phyloP scores from a whole-genome alignment of 1,140 invertebrate species.

The Meloidogyne exigua region DNA sequence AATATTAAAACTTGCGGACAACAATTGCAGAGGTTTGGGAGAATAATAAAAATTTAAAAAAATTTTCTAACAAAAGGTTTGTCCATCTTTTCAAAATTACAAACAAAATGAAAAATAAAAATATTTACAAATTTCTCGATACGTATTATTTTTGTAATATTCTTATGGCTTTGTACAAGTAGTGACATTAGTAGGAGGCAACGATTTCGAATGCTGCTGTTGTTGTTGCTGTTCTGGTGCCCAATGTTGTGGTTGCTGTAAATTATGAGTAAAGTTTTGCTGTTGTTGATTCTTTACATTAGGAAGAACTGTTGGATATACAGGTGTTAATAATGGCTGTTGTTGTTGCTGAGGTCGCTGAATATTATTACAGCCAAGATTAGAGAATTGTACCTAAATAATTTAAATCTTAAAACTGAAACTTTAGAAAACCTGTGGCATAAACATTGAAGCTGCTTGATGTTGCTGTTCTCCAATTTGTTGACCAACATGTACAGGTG shows the following conservation, averaged over 20 bases:
- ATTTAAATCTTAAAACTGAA: no score
- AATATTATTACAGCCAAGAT: neutral
- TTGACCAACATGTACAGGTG: neutral
- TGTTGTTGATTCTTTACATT: neutral
- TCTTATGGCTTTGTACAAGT: neutral
- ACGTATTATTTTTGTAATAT: neutral
- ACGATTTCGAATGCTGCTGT: neutral
- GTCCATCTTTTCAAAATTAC: neutral
- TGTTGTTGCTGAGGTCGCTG: neutral
- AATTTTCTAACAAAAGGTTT: neutral
- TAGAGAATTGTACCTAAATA: neutral
- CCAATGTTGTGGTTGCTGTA: neutral
- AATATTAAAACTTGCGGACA: no score
- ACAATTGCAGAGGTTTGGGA: no score
- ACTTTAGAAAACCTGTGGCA: neutral
- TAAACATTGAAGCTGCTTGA: neutral
- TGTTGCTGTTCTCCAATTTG: neutral
- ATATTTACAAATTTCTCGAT: neutral
- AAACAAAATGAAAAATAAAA: neutral
- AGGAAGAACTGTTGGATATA: neutral
- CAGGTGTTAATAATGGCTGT: neutral
- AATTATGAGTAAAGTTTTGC: neutral
- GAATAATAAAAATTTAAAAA: no score
- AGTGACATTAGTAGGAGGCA: neutral
- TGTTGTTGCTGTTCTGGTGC: neutral